Percentiles rank a stretch among this genome's conserved stretches.
These are phyloP conservation scores for Lycocorax pyrrhopterus DNA, from an alignment of 2,113 vertebrate genomes.

Conservation along the genomic window DNA sequence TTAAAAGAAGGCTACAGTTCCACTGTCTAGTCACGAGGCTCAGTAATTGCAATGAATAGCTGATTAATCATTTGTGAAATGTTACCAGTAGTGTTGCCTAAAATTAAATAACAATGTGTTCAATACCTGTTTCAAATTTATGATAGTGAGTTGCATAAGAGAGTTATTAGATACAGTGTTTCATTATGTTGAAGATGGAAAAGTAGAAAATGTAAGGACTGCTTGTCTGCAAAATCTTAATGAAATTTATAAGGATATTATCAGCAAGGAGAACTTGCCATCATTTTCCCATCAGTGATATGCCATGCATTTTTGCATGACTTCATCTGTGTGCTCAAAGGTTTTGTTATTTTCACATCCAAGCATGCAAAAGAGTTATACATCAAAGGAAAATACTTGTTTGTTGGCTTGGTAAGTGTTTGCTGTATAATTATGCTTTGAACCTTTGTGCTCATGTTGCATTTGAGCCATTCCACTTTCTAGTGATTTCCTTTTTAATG, in stretches of 20 bases:
- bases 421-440: background rate
- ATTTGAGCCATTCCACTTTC: background rate
- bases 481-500: background rate
- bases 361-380: background rate
- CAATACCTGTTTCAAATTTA: background rate
- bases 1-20: background rate
- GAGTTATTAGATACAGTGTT: background rate
- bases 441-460: background rate
- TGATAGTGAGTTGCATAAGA: background rate
- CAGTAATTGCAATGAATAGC: background rate
- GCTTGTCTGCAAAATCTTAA: background rate
- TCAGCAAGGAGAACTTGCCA: background rate
- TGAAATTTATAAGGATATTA: background rate
- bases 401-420: background rate
- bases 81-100: background rate
- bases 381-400: background rate
- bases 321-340: background rate
- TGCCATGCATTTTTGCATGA: background rate
- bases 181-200: background rate
- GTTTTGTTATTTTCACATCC: background rate
- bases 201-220: background rate
- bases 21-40: background rate
- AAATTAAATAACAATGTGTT: background rate
- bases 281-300: background rate
- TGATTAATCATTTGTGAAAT: background rate